These are phyloP conservation scores for Poeciliopsis turneri DNA, from an alignment of 2,797 vertebrate species.

Conservation along the genomic window DNA sequence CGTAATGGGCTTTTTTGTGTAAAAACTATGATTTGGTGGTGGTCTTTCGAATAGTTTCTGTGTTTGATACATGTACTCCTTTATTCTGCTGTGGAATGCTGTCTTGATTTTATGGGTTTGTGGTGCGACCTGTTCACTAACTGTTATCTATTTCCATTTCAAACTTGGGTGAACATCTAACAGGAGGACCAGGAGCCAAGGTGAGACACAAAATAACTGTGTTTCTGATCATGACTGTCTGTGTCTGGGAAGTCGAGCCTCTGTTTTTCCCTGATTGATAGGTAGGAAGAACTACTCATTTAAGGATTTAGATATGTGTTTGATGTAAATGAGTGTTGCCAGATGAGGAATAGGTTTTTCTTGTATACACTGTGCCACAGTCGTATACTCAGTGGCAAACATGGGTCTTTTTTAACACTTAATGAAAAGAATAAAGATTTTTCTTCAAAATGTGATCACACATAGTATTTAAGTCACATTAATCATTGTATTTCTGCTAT, in stretches of 20 bases:
- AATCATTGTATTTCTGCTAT: slow-evolving; percentile 33
- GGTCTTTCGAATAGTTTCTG: slow-evolving; percentile 32
- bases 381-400: slow-evolving; percentile 21
- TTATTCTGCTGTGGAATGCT: not conserved
- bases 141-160: slow-evolving; percentile 44
- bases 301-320: slow-evolving; percentile 60
- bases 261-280: slow-evolving; percentile 28
- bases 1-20: slow-evolving; percentile 66
- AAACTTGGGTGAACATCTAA: slow-evolving; percentile 41
- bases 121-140: slow-evolving; percentile 49
- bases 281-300: slow-evolving; percentile 44
- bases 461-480: not conserved
- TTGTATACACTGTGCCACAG: slow-evolving; percentile 31
- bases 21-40: slow-evolving; percentile 39
- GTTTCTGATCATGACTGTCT: slow-evolving; percentile 13
- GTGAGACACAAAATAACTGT: slow-evolving; percentile 75
- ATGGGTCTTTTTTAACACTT: slow-evolving; percentile 11
- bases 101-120: slow-evolving; percentile 15
- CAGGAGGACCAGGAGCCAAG: slow-evolving; percentile 87
- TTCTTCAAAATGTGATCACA: not conserved
- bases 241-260: slow-evolving; percentile 25
- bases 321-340: slow-evolving; percentile 56
- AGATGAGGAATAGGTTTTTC: slow-evolving; percentile 49
- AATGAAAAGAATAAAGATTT: not conserved
- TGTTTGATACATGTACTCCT: not conserved